These are phyloP conservation scores for Carassius gibelio DNA, from an alignment of 2,113 vertebrate species.

Conservation along the genomic window DNA sequence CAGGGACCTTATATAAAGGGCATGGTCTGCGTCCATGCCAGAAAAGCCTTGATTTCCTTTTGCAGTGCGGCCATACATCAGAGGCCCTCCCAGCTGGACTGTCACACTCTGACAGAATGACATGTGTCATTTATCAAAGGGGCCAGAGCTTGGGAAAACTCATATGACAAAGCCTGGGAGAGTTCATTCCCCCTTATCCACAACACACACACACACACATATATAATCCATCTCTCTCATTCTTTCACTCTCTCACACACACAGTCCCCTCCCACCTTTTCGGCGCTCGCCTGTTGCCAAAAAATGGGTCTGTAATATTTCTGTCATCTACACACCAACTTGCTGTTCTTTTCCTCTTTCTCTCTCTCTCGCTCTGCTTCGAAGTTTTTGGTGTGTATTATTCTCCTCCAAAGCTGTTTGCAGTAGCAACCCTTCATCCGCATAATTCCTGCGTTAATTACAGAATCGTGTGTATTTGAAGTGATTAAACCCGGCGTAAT, in stretches of 20 bases:
- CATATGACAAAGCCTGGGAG: conserved; percentile 99
- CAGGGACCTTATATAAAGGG: conserved; percentile 80
- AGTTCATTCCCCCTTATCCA: conserved; percentile 87
- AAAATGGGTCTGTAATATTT: conserved; percentile 85
- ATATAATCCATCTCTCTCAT: conserved; percentile 63
- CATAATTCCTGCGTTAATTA: conserved; percentile 63
- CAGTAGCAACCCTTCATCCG: conserved; percentile 51
- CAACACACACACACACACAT: conserved; percentile 54
- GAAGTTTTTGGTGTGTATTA: not conserved
- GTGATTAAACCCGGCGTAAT: conserved; percentile 33
- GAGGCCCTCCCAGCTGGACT: conserved; percentile 97
- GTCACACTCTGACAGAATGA: conserved; percentile 99
- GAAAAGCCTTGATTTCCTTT: conserved; percentile 99
- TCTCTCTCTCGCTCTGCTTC: conserved; percentile 48
- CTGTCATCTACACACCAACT: conserved; percentile 75
- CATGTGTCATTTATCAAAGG: conserved; percentile 99
- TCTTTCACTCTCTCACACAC: conserved; percentile 61
- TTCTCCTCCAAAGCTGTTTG: conserved; percentile 40
- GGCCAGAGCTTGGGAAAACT: conserved; percentile 99
- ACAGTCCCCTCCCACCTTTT: conserved; percentile 59
- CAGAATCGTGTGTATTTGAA: conserved; percentile 43
- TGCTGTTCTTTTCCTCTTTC: conserved; percentile 43
- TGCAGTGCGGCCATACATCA: conserved; percentile 98
- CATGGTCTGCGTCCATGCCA: conserved; percentile 90
- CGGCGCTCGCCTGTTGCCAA: conserved; percentile 80